phyloP scores from a whole-genome alignment of 2,888 invertebrate species.

The Drosophila maculinotata region DNA sequence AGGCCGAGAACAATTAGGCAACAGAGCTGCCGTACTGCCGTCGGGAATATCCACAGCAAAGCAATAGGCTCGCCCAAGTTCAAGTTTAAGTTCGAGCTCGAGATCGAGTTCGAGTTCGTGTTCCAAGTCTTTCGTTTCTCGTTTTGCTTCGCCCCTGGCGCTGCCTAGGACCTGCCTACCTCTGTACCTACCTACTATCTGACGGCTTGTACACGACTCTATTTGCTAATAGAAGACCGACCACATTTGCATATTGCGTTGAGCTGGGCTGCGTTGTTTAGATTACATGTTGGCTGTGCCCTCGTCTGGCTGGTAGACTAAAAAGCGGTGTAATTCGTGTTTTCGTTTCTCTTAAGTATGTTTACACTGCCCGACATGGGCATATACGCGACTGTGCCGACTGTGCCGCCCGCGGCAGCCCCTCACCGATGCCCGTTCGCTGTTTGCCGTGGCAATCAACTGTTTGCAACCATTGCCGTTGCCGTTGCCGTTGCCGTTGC shows the following conservation, averaged over 20 bases:
- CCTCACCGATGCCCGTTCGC: constrained; percentile 27
- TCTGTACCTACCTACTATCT: constrained; percentile 23
- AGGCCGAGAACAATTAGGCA: constrained; percentile 35
- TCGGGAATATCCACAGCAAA: constrained; percentile 52
- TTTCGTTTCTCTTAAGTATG: constrained; percentile 75
- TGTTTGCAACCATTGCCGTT: constrained; percentile 59
- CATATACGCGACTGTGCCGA: constrained; percentile 44
- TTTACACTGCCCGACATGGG: constrained; percentile 65
- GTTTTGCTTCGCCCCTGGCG: constrained; percentile 38
- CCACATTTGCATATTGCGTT: constrained; percentile 70
- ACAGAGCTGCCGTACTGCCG: constrained; percentile 49
- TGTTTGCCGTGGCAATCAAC: constrained; percentile 60
- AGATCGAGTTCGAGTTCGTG: constrained; percentile 54
- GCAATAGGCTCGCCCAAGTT: constrained; percentile 30
- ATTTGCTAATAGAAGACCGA: constrained; percentile 58
- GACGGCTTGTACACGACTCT: constrained; percentile 33
- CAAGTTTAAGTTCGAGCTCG: constrained; percentile 36
- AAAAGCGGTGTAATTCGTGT: constrained; percentile 67
- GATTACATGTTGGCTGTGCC: constrained; percentile 57
- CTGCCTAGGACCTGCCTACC: constrained; percentile 58
- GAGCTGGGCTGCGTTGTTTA: constrained; percentile 53
- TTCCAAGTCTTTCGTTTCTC: constrained; percentile 73
- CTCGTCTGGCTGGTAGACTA: constrained; percentile 56
- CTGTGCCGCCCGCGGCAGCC: constrained; percentile 29
- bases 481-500: too few relatives aligned